Percentiles rank a stretch among this genome's conserved stretches.
Evolutionary conservation across 2,113 vertebrate genomes (phyloP).

Genomic region (Oplegnathus fasciatus): DNA sequence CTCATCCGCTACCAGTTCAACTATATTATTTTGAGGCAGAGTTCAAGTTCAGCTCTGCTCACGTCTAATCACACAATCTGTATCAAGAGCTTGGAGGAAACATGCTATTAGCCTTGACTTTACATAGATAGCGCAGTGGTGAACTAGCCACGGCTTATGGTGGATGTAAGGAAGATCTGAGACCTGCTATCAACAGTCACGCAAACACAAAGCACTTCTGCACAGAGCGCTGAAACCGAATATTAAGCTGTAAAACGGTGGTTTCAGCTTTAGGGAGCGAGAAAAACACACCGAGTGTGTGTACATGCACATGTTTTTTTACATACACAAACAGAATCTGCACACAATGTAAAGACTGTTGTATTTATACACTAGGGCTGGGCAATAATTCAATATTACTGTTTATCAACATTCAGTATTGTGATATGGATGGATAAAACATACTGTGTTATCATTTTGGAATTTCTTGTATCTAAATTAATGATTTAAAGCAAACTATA

Average conservation of each 20-base stretch:
- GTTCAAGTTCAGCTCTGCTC: slow-evolving; percentile 21
- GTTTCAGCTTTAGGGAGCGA: slow-evolving; percentile 6
- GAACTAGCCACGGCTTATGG: slow-evolving; percentile 20
- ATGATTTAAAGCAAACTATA: background rate
- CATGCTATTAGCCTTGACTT: slow-evolving; percentile 26
- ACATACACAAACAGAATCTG: background rate
- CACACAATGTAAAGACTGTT: slow-evolving; percentile 1
- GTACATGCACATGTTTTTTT: background rate
- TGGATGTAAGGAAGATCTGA: slow-evolving; percentile 12
- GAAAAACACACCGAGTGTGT: background rate
- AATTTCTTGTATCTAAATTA: background rate
- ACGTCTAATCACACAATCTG: slow-evolving; percentile 29
- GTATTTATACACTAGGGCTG: background rate
- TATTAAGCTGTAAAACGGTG: slow-evolving; percentile 4
- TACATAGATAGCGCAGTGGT: slow-evolving; percentile 34
- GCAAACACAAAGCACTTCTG: slow-evolving; percentile 5
- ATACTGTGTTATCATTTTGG: background rate
- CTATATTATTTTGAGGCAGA: slow-evolving; percentile 27
- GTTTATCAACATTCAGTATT: background rate
- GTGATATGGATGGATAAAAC: background rate
- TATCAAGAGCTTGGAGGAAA: slow-evolving; percentile 31
- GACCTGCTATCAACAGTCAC: background rate
- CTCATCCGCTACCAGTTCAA: slow-evolving; percentile 39
- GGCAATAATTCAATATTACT: background rate
- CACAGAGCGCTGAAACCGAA: background rate